A percentile compares a stretch with the other conserved stretches of the same genome.
Evolutionary conservation across 23 tunicate genomes (phyloP).

Genomic region (Halocynthia roretzi): DNA sequence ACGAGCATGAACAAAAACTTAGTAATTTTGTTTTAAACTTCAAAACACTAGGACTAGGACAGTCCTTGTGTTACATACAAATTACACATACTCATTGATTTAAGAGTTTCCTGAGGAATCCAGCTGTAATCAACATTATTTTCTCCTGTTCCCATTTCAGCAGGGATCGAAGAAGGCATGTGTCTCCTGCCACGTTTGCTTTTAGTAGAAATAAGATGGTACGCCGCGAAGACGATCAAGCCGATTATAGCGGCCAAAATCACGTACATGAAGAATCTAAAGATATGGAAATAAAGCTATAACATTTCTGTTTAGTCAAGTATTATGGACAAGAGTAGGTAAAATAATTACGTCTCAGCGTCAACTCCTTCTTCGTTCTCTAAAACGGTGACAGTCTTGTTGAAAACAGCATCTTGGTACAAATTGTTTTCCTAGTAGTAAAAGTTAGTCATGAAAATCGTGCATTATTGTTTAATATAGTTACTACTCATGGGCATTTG

Average conservation of each 20-base stretch:
- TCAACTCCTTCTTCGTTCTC: slow-evolving; percentile 95
- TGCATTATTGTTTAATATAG: too few relatives aligned
- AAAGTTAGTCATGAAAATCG: too few relatives aligned
- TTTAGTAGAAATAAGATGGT: slow-evolving; percentile 32
- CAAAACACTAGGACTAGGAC: too few relatives aligned
- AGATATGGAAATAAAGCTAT: background rate
- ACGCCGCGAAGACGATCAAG: slow-evolving; percentile 39
- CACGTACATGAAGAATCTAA: slow-evolving; percentile 83
- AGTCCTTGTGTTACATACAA: background rate
- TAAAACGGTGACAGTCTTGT: slow-evolving; percentile 70
- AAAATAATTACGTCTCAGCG: slow-evolving; percentile 64
- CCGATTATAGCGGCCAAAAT: slow-evolving; percentile 49
- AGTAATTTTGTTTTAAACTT: too few relatives aligned
- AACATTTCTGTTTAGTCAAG: too few relatives aligned
- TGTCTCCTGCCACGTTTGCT: slow-evolving; percentile 16
- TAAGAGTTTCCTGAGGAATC: slow-evolving; percentile 83
- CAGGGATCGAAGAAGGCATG: slow-evolving; percentile 5
- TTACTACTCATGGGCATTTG: too few relatives aligned
- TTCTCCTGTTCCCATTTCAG: slow-evolving; percentile 51
- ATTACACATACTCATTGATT: slow-evolving; percentile 51
- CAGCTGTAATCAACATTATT: slow-evolving; percentile 85
- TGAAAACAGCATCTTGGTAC: slow-evolving; percentile 86
- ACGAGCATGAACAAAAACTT: too few relatives aligned
- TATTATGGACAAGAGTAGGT: background rate
- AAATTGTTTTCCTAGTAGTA: slow-evolving; percentile 57